Evolutionary conservation across 2,797 vertebrate genomes (phyloP), one percentile per base, ranked within the genome.

Genomic region (Emys orbicularis): DNA sequence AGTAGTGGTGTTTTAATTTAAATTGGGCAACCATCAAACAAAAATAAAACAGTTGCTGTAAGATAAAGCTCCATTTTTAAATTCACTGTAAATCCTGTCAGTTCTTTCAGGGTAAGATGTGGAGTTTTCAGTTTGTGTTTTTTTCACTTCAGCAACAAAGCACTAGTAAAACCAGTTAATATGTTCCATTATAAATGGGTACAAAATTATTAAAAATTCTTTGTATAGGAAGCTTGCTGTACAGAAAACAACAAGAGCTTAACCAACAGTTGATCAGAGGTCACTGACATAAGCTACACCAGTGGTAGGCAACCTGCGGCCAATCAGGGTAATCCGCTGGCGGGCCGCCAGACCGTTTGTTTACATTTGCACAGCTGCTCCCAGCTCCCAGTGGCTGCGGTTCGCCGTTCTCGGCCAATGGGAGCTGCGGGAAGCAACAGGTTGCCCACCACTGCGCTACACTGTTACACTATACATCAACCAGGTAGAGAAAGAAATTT

Each of bases 41-140:
- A 95, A 72, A 72, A 72, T 72, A 72, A 72, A 41, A 61, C 13
- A 95, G 86, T 2, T 52, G 56, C 21, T 49, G 21, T 80, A 87
- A 95, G 93, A 47, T 56, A 29, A 90, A 90, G 13, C 4, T 1
- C 7, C 3, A 59, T 91, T 93, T 79, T 87, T 44, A 82, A 1
- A 49, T 15, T n/a, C 9, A 21, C 44, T 2, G 44, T 1, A 65
- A 65, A 91, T 83, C 44, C 9, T 52, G 31, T 21, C 4, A 23
- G 41, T 79, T 52, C 23, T 81, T 90, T 7, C 49, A 50, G 84
- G 81, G 6, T 25, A 61, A 83, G 23, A 37, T 79, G 49, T 12
- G 49, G 8, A 34, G 31, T 79, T 79, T 80, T 61, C 59, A 34
- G 59, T 34, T 50, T 53, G 11, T 52, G 52, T 53, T 83, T 13